These are phyloP conservation scores for Cryptomyrus ogoouensis DNA, from an alignment of 2,113 vertebrate species.

Conservation along the genomic window DNA sequence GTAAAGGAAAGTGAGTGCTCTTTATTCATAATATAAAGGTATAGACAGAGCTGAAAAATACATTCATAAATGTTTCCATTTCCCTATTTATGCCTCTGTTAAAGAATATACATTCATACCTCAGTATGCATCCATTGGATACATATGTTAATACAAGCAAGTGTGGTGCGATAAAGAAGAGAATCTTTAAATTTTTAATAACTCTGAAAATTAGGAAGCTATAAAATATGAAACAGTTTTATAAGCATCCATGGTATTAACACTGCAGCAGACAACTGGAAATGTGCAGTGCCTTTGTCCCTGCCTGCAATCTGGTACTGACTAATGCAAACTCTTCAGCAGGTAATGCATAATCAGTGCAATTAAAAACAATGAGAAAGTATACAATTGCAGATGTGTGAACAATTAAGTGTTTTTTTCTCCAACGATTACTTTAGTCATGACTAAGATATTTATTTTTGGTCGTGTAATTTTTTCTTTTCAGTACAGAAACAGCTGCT, in stretches of 20 bases:
- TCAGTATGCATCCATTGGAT: not conserved
- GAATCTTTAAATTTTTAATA: not conserved
- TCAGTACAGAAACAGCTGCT: not conserved
- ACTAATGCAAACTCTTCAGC: not conserved
- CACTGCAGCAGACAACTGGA: not conserved
- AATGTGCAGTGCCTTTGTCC: not conserved
- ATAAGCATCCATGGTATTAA: not conserved
- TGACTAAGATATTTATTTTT: constrained; percentile 1
- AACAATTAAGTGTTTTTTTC: not conserved
- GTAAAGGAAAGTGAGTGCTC: not conserved
- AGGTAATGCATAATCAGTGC: not conserved
- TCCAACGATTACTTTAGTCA: not conserved
- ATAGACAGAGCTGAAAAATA: not conserved
- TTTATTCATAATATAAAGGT: not conserved
- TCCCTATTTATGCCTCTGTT: not conserved
- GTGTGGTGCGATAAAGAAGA: not conserved
- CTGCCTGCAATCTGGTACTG: not conserved
- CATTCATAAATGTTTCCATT: not conserved
- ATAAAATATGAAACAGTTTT: not conserved
- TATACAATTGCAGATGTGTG: not conserved
- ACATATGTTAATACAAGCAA: not conserved
- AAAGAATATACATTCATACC: not conserved
- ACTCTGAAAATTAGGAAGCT: not conserved
- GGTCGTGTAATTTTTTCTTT: not conserved
- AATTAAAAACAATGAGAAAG: not conserved